Conservation (phyloP, 2,113 vertebrate species). For the Myrmecobius fasciatus region DNA sequence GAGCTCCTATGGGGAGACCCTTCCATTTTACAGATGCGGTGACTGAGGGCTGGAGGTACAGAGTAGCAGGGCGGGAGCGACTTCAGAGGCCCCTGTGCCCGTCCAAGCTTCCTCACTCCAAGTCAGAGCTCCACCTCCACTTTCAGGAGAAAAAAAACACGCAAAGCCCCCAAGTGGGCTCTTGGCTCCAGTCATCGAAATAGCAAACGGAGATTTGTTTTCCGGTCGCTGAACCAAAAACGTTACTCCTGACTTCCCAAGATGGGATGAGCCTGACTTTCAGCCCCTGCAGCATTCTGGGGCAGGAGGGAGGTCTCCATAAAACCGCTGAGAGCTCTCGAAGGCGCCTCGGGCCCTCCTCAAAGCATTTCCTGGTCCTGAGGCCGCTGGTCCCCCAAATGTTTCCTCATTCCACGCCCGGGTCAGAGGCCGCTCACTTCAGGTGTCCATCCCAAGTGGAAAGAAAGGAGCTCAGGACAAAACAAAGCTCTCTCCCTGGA, state of each 20-base stretch:
- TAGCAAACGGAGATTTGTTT: background rate
- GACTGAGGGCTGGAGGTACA: background rate
- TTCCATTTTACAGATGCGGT: background rate
- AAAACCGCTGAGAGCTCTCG: background rate
- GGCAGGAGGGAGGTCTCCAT: background rate
- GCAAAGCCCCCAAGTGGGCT: background rate
- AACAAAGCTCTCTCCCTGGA: background rate
- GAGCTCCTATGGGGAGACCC: background rate
- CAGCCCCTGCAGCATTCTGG: background rate
- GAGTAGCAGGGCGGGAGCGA: accelerated
- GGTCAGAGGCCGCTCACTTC: background rate
- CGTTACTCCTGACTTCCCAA: background rate
- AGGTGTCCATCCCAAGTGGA: background rate
- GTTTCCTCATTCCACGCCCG: background rate
- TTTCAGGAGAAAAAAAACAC: background rate
- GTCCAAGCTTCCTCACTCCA: background rate
- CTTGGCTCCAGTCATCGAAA: background rate
- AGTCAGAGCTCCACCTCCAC: background rate
- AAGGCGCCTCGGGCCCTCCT: background rate
- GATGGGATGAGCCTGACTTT: background rate
- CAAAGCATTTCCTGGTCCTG: background rate
- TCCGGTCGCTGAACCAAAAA: background rate
- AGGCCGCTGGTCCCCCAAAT: background rate
- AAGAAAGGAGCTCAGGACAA: background rate
- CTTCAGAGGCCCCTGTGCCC: background rate